Base-by-base conservation (phyloP, 2,888 invertebrate species). In the Hyppa rectilinea region DNA sequence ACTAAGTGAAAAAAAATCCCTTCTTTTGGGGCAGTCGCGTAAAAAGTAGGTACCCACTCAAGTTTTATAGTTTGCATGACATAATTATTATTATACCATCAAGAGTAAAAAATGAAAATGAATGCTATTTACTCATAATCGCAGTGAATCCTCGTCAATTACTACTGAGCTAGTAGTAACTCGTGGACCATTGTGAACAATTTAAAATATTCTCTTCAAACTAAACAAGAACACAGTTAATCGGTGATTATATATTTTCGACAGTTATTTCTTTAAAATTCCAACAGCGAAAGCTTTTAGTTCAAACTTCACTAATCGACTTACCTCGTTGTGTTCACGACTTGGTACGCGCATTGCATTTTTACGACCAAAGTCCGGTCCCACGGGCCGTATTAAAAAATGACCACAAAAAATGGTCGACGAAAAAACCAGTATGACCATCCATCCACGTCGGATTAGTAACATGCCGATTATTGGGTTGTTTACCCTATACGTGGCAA, bases 281-380 rank as follows among this genome's bases (percentile, higher is more conserved):
- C 75, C 72, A 70, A 66, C 59, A 73, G 63, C 78, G 75, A 83
- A 75, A 68, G 75, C 77, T 83, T 85, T 78, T 74, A 71, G 75
- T 83, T 43, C 23, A 75, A 84, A 80, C 75, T 78, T 75, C 31
- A 81, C 80, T 83, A 85, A 83, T 84, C 82, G 82, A 72, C 78
- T 78, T 77, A 79, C 71, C 77, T 81, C 74, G 79, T 82, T 76
- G 81, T 80, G 82, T 83, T 79, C 81, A 76, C 78, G 78, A 74
- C 68, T 78, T 77, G 78, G 83, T 88, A 90, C 91, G 90, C 87
- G 87, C 86, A 83, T 90, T 90, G 92, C 92, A 92, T 92, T 91
- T 92, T 89, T 88, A 90, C 84, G 87, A 80, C 78, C 80, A 65
- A 76, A 80, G 84, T 83, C 87, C 86, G 88, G 88, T 91, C 90